phyloP scores from a whole-genome alignment of 2,113 vertebrate species.

The Cynoglossus semilaevis region DNA sequence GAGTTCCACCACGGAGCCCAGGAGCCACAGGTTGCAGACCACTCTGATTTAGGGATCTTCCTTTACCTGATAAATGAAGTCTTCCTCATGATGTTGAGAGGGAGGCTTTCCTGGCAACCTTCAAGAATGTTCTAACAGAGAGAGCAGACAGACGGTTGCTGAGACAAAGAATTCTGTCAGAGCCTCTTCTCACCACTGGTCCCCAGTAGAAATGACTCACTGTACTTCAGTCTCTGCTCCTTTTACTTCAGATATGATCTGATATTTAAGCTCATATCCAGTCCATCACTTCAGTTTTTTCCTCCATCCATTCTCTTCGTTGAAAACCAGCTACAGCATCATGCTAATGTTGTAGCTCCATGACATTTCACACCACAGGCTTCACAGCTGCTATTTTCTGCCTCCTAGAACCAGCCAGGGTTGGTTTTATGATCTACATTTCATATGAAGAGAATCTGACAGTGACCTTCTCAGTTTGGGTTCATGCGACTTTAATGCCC shows the following conservation, averaged over 20 bases:
- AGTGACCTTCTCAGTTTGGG: slow-evolving; percentile 41
- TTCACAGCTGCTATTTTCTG: slow-evolving; percentile 26
- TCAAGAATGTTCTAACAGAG: no score
- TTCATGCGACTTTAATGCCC: slow-evolving; percentile 57
- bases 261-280: slow-evolving; percentile 5
- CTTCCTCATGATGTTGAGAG: no score
- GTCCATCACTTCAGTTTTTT: no score
- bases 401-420: neutral
- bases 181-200: no score
- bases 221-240: neutral
- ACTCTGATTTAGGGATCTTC: no score
- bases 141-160: no score
- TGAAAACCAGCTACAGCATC: neutral
- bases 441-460: slow-evolving; percentile 36
- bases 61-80: no score
- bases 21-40: no score
- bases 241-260: slow-evolving; percentile 15
- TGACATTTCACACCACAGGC: slow-evolving; percentile 20
- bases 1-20: no score
- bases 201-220: no score
- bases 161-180: no score
- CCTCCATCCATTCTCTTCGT: slow-evolving; percentile 1
- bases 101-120: no score
- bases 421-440: slow-evolving; percentile 1
- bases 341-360: slow-evolving; percentile 5